A percentile compares a stretch with the other conserved stretches of the same genome.
Evolutionary conservation across 2,888 invertebrate species (phyloP).

Genomic region (Pollenia griseotomentosa): DNA sequence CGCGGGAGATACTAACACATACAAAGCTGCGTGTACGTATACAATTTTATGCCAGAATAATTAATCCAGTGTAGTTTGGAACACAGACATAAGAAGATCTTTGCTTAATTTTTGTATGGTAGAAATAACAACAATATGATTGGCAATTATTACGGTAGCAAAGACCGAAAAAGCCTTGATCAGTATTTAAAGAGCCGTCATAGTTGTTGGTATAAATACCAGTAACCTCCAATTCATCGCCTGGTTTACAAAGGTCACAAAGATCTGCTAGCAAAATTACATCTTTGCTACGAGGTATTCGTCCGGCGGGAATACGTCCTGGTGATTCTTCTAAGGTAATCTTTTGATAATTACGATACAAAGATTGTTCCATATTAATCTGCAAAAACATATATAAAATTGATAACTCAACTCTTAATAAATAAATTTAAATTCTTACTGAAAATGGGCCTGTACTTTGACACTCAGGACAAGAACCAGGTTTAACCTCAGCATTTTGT

Average conservation of each 20-base stretch:
- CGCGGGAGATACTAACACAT: no score
- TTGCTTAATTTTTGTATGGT: conserved; percentile 93
- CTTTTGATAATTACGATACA: conserved; percentile 99
- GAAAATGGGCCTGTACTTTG: conserved; percentile 97
- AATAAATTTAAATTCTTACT: conserved; percentile 85
- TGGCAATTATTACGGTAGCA: conserved; percentile 98
- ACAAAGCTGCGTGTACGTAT: no score
- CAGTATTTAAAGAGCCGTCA: conserved; percentile 97
- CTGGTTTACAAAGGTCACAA: conserved; percentile 98
- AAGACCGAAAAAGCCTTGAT: conserved; percentile 99
- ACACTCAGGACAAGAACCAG: conserved; percentile 98
- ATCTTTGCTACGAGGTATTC: conserved; percentile 98
- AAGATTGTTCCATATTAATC: conserved; percentile 99
- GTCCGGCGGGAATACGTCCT: conserved; percentile 97
- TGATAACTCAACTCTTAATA: background rate
- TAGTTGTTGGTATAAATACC: conserved; percentile 99
- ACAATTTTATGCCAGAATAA: no score
- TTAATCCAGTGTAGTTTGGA: no score
- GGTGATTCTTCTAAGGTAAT: conserved; percentile 99
- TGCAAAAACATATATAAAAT: conserved; percentile 82
- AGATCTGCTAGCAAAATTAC: conserved; percentile 96
- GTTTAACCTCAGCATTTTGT: conserved; percentile 96
- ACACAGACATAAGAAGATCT: conserved; percentile 96
- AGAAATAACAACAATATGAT: conserved; percentile 95
- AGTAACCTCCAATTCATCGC: conserved; percentile 97